phyloP scores from a whole-genome alignment of 1,140 invertebrate species.

The Callitettix versicolor region DNA sequence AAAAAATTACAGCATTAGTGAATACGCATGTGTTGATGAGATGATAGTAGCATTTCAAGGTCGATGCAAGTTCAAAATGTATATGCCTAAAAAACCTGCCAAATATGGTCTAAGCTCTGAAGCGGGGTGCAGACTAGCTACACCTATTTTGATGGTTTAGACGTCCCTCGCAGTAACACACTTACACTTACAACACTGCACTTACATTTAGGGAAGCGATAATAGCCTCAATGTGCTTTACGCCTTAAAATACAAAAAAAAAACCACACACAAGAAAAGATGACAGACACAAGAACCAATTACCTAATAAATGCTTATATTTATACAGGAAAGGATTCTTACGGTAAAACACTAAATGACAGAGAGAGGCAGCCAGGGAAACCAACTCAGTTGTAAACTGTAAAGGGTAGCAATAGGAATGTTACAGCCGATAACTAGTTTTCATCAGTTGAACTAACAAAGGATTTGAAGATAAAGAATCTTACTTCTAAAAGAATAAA shows the following conservation, averaged over 20 bases:
- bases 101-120: conserved; percentile 32
- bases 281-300: conserved; percentile 1
- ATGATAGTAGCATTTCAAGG: conserved; percentile 31
- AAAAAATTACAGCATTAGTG: conserved; percentile 20
- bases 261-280: no score
- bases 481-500: no score
- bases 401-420: conserved; percentile 15
- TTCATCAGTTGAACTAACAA: conserved; percentile 21
- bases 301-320: conserved; percentile 18
- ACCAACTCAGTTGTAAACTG: conserved; percentile 21
- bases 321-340: conserved; percentile 12
- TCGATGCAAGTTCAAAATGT: conserved; percentile 30
- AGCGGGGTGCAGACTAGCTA: no score
- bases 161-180: no score
- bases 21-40: conserved; percentile 26
- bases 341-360: conserved; percentile 1
- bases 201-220: no score
- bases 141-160: no score
- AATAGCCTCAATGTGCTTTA: no score
- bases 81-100: conserved; percentile 34
- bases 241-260: no score
- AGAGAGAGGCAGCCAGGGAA: background rate
- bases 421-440: conserved; percentile 21
- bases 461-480: conserved; percentile 25
- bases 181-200: no score